These are phyloP conservation scores for Harmothoe impar DNA, from an alignment of 2,888 invertebrate genomes.

Conservation along the genomic window DNA sequence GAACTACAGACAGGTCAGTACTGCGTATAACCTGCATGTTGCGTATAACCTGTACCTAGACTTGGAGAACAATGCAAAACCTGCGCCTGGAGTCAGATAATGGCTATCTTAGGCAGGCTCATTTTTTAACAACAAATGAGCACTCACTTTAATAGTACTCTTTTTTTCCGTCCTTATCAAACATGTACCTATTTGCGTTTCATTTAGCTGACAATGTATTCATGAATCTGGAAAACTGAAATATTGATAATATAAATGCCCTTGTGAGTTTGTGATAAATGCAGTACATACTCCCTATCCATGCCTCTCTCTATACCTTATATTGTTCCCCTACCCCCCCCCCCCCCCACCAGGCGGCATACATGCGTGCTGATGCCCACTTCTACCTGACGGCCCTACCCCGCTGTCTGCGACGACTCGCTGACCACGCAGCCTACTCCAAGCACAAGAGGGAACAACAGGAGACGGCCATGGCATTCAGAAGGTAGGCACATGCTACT, in stretches of 20 bases:
- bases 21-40: not conserved
- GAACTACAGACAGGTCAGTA: constrained; percentile 13
- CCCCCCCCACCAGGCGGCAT: constrained; percentile 72
- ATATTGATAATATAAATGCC: too few species aligned
- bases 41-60: not conserved
- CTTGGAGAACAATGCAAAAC: too few species aligned
- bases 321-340: not conserved
- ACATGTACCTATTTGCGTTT: not conserved
- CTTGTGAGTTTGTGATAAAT: too few species aligned
- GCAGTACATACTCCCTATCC: too few species aligned
- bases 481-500: constrained; percentile 76
- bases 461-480: constrained; percentile 73
- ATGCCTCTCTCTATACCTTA: too few species aligned
- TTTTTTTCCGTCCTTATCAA: too few species aligned
- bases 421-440: constrained; percentile 75
- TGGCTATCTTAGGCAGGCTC: too few species aligned
- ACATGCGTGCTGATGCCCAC: constrained; percentile 77
- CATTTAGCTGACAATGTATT: too few species aligned
- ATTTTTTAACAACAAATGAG: too few species aligned
- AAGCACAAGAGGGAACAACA: constrained; percentile 75
- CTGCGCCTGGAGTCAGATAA: too few species aligned
- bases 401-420: constrained; percentile 74
- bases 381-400: constrained; percentile 76
- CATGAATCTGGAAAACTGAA: too few species aligned
- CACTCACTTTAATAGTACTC: too few species aligned